phyloP scores from a whole-genome alignment of 2,888 invertebrate species.

The Drosophila colorata region DNA sequence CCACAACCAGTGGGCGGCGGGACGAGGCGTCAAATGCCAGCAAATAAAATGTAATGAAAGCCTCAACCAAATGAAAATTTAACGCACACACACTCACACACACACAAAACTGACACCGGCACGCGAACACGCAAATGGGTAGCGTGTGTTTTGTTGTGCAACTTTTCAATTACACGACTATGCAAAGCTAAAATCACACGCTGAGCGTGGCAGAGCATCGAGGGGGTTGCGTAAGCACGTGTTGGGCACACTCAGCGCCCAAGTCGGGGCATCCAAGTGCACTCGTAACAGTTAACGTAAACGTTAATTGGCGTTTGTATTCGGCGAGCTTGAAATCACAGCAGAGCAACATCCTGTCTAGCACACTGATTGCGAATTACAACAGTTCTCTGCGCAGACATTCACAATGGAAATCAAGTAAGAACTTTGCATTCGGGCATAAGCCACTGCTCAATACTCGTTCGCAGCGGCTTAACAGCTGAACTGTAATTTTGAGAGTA shows the following conservation, averaged over 20 bases:
- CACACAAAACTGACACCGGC: not conserved
- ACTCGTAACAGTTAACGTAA: slow-evolving; percentile 37
- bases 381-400: not conserved
- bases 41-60: slow-evolving; percentile 70
- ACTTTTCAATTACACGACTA: slow-evolving; percentile 63
- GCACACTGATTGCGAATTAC: slow-evolving; percentile 12
- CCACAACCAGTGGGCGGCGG: slow-evolving; percentile 6
- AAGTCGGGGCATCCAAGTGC: slow-evolving; percentile 19
- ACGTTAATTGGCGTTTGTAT: slow-evolving; percentile 58
- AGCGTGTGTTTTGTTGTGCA: slow-evolving; percentile 46
- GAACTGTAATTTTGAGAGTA: no score
- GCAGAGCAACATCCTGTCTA: slow-evolving; percentile 7
- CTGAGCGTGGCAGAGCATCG: slow-evolving; percentile 1
- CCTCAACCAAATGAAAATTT: slow-evolving; percentile 61
- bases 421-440: no score
- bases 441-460: no score
- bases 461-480: no score
- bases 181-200: slow-evolving; percentile 63
- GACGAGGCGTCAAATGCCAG: slow-evolving; percentile 35
- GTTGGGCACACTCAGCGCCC: slow-evolving; percentile 4
- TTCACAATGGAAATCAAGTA: not conserved
- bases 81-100: slow-evolving; percentile 34
- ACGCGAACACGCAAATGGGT: slow-evolving; percentile 6
- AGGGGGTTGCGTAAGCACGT: not conserved
- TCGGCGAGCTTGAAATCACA: slow-evolving; percentile 23